Evolutionary conservation across 1,140 invertebrate genomes (phyloP), one percentile per base, ranked within the genome.

Genomic region (Neoseiulus cucumeris): DNA sequence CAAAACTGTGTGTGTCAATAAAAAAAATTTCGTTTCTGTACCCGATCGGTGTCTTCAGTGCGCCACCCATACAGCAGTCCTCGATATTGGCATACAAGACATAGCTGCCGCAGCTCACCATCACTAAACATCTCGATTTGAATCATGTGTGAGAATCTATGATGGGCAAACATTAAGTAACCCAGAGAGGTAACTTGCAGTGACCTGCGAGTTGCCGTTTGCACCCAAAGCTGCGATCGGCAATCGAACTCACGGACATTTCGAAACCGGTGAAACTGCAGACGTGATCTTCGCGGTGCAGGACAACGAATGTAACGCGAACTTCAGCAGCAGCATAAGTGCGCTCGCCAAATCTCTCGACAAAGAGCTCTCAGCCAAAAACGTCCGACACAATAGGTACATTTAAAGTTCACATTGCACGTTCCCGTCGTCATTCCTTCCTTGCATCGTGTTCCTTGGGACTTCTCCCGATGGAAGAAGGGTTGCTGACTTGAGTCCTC

Each of bases 201-300:
- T 76, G 45, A 67, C 66, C 2, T 77, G 76, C 64, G 69, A 70
- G 18, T 45, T 73, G 28, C 69, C 71, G 42, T 69, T 74, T 64
- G 73, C 22, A 2, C 25, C 51, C 51, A 39, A 39, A 6, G 33
- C 33, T 39, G 33, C 33, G 33, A 39, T 39, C 33, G 33, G 33
- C 33, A 39, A 39, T 39, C 33, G 33, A 39, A 39, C 33, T 39
- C 9, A 39, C 9, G 33, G 33, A 39, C 33, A 71, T 45, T 66
- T 66, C 64, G 33, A 65, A 66, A 30, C 66, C 0, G 70, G 72
- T 5, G 71, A 72, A 33, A 84, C 86, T 1, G 82, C 84, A 18
- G 91, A 95, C 73, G 76, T 92, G 0, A 85, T 94, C 30, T 88
- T 95, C 72, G 83, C 93, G 45, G 80, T 93, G 1, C 89, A 94